Evolutionary conservation across 37 sponge, comb jelly and placozoan species (phyloP).

Genomic region (Chondrosia reniformis): DNA sequence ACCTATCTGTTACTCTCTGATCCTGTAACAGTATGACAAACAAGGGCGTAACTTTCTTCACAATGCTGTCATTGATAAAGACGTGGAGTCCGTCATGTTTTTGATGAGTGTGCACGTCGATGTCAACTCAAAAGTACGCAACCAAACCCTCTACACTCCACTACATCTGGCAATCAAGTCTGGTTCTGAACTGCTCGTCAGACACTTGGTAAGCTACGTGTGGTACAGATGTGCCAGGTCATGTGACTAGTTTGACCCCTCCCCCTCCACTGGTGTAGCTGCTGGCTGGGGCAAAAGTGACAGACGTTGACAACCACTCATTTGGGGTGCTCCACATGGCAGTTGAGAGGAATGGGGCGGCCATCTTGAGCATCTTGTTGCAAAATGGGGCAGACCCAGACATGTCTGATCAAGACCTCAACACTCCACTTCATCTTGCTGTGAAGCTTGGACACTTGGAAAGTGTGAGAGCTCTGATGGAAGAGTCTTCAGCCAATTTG

Average conservation of each 20-base stretch:
- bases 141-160: slow-evolving; percentile 62
- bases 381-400: slow-evolving; percentile 88
- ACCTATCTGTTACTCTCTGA: background rate
- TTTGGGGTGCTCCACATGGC: slow-evolving; percentile 80
- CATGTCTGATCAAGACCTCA: slow-evolving; percentile 60
- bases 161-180: slow-evolving; percentile 88
- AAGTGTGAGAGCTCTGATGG: slow-evolving; percentile 65
- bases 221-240: background rate
- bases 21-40: slow-evolving; percentile 55
- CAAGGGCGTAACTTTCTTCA: slow-evolving; percentile 85
- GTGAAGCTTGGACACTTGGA: slow-evolving; percentile 76
- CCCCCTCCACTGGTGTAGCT: slow-evolving; percentile 37
- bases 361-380: slow-evolving; percentile 75
- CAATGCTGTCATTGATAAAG: slow-evolving; percentile 71
- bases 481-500: slow-evolving; percentile 59
- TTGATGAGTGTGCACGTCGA: slow-evolving; percentile 81
- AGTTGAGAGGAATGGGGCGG: slow-evolving; percentile 67
- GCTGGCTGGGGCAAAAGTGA: slow-evolving; percentile 75
- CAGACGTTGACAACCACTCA: slow-evolving; percentile 63
- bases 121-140: slow-evolving; percentile 78
- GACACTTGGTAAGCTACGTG: slow-evolving; percentile 72
- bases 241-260: background rate
- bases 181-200: slow-evolving; percentile 80
- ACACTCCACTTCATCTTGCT: slow-evolving; percentile 78
- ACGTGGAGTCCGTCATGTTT: slow-evolving; percentile 82